These are phyloP conservation scores for Capitella teleta DNA, from an alignment of 1,140 invertebrate genomes.

Conservation along the genomic window DNA sequence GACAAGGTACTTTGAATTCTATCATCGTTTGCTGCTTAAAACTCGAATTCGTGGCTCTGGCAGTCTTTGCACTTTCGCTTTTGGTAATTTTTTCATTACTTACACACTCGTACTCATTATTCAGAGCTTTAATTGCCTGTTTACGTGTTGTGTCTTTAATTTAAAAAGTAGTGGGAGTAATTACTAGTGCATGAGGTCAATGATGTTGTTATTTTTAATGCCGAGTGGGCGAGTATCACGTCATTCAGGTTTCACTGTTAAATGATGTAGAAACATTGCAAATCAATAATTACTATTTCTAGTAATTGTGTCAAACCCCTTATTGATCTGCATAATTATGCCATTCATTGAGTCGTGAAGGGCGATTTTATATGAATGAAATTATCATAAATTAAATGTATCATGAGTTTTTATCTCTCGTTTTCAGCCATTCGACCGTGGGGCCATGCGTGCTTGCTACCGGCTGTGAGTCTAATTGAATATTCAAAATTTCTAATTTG, in stretches of 20 bases:
- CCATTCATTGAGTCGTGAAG: background rate
- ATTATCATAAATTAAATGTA: background rate
- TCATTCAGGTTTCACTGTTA: background rate
- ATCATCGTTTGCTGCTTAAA: background rate
- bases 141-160: background rate
- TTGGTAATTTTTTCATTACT: background rate
- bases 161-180: background rate
- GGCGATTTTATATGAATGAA: background rate
- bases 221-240: too few species aligned
- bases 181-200: too few species aligned
- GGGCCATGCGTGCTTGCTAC: constrained; percentile 52
- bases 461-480: constrained; percentile 42
- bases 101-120: background rate
- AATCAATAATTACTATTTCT: background rate
- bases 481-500: background rate
- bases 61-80: background rate
- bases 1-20: constrained; percentile 19
- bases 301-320: background rate
- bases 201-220: too few species aligned
- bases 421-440: constrained; percentile 46
- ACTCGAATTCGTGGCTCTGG: background rate
- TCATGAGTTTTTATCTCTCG: constrained; percentile 10
- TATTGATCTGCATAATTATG: background rate
- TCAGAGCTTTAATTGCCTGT: background rate
- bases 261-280: background rate